phyloP scores from a whole-genome alignment of 2,113 vertebrate genomes.

The Microtus oregoni region DNA sequence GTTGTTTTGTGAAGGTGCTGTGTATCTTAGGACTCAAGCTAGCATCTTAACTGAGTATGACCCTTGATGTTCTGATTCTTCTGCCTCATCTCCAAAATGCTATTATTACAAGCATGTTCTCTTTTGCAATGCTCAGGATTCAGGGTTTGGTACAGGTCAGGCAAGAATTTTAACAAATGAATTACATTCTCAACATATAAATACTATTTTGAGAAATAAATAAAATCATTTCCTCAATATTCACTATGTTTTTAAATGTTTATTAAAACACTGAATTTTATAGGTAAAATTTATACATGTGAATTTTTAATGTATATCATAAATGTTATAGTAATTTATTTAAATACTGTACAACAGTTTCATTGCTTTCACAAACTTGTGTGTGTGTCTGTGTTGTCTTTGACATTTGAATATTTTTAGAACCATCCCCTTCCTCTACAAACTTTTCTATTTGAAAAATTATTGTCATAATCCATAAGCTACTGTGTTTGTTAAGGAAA shows the following conservation, averaged over 20 bases:
- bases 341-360: background rate
- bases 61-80: background rate
- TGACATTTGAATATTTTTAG: background rate
- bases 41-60: background rate
- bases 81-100: background rate
- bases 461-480: background rate
- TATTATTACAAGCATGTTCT: background rate
- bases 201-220: constrained; percentile 12
- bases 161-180: background rate
- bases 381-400: background rate
- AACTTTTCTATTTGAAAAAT: background rate
- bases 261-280: background rate
- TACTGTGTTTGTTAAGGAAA: background rate
- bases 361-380: background rate
- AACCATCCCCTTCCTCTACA: background rate
- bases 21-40: background rate
- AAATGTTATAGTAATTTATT: background rate
- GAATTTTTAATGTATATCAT: background rate
- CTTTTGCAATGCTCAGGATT: background rate
- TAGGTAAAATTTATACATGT: background rate
- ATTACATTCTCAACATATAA: background rate
- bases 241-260: constrained; percentile 8
- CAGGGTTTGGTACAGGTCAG: background rate
- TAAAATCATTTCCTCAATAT: background rate
- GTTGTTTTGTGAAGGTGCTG: background rate